Base-by-base conservation (phyloP, 2,797 vertebrate genomes). In the Lateolabrax maculatus region DNA sequence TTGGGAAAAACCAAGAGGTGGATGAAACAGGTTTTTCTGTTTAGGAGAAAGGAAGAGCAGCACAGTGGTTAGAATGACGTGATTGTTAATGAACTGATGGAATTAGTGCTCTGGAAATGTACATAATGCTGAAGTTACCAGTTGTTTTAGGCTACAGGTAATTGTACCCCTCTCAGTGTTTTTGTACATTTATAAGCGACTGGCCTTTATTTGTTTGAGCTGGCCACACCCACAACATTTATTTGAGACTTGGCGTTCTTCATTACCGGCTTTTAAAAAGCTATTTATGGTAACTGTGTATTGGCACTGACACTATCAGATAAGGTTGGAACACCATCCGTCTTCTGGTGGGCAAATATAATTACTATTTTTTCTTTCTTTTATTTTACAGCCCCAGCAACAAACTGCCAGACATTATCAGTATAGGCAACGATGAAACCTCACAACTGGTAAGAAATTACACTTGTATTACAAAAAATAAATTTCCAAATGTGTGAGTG, bases 391-490 rank as follows among this genome's bases (percentile, higher is more conserved):
- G 97, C 93, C 95, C 96, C 80, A 95, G 95, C 43, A 96, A 97
- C 92, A 97, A 97, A 94, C 95, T 96, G 91, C 94, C 96, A 95
- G 96, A 97, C 91, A 94, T 95, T 80, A 94, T 97, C 94, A 96
- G 95, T 96, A 95, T 97, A 96, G 96, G 96, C 90, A 97, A 97
- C 43, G 96, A 96, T 89, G 97, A 97, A 82, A 96, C 93, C 88
- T 95, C 95, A 83, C 96, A 96, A 69, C 96, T 96, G 97, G 97
- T 98, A 94, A 94, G 96, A 82, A 13, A 21, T 21, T 0, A 1
- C 18, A 37, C 6, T 1, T 52, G 15, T 25, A 53, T 41, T 16
- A 9, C 16, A 19, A 67, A 69, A 34, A n/a, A 62, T 9, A 39
- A 29, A 1, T 13, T 44, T 44, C 25, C 9, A 44, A 29, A 44